Evolutionary conservation across 2,888 invertebrate species (phyloP).

Genomic region (Diaphora mendica): DNA sequence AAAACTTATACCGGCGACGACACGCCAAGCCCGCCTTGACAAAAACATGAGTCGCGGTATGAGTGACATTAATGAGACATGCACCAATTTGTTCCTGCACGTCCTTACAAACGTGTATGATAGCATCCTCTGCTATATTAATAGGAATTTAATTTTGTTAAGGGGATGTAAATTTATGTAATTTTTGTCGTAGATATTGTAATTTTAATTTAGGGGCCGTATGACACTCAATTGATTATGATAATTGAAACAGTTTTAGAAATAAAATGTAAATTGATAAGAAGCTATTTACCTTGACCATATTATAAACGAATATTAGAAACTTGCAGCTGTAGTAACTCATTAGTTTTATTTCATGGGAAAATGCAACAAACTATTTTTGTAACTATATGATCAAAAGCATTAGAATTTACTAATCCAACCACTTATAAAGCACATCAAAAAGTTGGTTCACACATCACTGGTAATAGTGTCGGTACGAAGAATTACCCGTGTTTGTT

Average conservation of each 20-base stretch:
- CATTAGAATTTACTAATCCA: too few species aligned
- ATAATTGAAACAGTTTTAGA: not conserved
- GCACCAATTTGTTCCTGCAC: constrained; percentile 50
- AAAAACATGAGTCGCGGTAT: constrained; percentile 45
- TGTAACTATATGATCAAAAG: not conserved
- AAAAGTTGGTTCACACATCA: not conserved
- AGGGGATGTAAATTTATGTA: not conserved
- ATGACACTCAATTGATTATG: not conserved
- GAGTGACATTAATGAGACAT: constrained; percentile 55
- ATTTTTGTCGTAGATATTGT: not conserved
- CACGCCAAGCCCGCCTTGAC: constrained; percentile 27
- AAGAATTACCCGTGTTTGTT: not conserved
- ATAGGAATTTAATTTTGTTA: not conserved
- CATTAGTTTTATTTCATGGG: not conserved
- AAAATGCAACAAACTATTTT: not conserved
- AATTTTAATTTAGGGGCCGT: not conserved
- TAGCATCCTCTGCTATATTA: constrained; percentile 6
- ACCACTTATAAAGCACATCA: not conserved
- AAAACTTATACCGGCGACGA: constrained; percentile 49
- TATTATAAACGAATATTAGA: not conserved
- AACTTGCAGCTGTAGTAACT: not conserved
- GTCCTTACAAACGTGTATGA: constrained; percentile 35
- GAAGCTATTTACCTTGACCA: not conserved
- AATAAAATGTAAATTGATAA: not conserved
- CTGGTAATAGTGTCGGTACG: not conserved